These are phyloP conservation scores for Boloria selene DNA, from an alignment of 2,888 invertebrate species.

Conservation along the genomic window DNA sequence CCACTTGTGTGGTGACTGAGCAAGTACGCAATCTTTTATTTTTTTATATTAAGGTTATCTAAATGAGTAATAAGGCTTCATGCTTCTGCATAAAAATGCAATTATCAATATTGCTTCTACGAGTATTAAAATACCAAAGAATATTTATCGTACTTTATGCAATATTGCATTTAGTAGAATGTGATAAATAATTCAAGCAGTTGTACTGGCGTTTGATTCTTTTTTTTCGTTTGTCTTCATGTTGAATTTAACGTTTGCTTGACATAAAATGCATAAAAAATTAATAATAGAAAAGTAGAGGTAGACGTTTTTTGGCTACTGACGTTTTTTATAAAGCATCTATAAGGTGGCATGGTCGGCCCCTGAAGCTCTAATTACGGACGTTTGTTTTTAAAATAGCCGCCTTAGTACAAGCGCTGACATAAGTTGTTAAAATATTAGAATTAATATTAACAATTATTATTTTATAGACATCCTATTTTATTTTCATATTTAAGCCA, in stretches of 20 bases:
- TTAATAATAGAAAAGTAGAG: conserved; percentile 42
- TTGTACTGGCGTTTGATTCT: too few relatives aligned
- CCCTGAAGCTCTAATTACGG: conserved; percentile 68
- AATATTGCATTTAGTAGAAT: too few relatives aligned
- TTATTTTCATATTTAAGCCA: too few relatives aligned
- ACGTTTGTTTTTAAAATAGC: conserved; percentile 78
- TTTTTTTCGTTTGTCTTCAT: neutral
- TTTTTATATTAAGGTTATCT: neutral
- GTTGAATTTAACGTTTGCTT: conserved; percentile 2
- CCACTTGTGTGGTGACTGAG: conserved; percentile 56
- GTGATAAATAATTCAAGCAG: too few relatives aligned
- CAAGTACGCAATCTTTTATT: conserved; percentile 26
- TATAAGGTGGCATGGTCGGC: conserved; percentile 50
- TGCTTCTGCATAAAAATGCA: neutral
- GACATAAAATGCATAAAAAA: conserved; percentile 19
- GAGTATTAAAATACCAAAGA: too few relatives aligned
- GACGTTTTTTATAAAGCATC: conserved; percentile 56
- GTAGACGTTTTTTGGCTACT: conserved; percentile 62
- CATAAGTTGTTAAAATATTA: conserved; percentile 43
- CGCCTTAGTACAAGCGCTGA: conserved; percentile 58
- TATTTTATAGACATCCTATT: neutral
- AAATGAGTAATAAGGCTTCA: neutral
- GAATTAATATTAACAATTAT: conserved; percentile 27
- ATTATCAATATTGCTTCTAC: too few relatives aligned
- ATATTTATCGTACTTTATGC: too few relatives aligned